Conservation (phyloP, 2,888 invertebrate species). For the Drosophila flavopinicola region DNA sequence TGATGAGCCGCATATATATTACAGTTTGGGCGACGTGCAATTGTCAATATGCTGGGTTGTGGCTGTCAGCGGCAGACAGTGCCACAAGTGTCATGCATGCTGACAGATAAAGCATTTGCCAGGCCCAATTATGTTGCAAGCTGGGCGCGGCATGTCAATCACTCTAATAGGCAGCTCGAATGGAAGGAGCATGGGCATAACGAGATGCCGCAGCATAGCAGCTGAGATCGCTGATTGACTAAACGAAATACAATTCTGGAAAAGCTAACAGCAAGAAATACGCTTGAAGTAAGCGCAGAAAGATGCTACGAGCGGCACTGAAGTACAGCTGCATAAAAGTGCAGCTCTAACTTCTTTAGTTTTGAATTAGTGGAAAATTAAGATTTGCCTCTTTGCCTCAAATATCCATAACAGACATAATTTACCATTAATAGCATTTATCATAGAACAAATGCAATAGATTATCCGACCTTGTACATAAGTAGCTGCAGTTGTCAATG, state of each 20-base stretch:
- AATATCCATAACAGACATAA: too few relatives aligned
- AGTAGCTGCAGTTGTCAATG: background rate
- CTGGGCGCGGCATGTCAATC: conserved; percentile 12
- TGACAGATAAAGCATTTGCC: conserved; percentile 14
- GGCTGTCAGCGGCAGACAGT: conserved; percentile 24
- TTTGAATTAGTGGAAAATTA: too few relatives aligned
- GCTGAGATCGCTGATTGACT: background rate
- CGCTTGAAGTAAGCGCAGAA: too few relatives aligned
- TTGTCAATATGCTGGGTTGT: conserved; percentile 15
- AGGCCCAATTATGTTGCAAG: conserved; percentile 27
- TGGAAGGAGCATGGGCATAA: too few relatives aligned
- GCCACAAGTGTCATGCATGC: conserved; percentile 49
- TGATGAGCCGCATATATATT: conserved; percentile 24
- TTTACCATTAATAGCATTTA: too few relatives aligned
- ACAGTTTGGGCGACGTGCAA: conserved; percentile 2
- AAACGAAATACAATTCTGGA: background rate
- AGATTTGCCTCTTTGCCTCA: too few relatives aligned
- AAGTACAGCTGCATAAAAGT: too few relatives aligned
- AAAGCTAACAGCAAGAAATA: too few relatives aligned
- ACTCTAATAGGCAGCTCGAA: conserved; percentile 8
- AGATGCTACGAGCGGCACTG: too few relatives aligned
- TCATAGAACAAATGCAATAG: background rate
- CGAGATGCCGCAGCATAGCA: background rate
- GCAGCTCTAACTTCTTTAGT: too few relatives aligned
- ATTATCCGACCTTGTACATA: background rate